Evolutionary conservation across 2,797 vertebrate genomes (phyloP), one percentile per base, ranked within the genome.

Genomic region (Characodon lateralis): DNA sequence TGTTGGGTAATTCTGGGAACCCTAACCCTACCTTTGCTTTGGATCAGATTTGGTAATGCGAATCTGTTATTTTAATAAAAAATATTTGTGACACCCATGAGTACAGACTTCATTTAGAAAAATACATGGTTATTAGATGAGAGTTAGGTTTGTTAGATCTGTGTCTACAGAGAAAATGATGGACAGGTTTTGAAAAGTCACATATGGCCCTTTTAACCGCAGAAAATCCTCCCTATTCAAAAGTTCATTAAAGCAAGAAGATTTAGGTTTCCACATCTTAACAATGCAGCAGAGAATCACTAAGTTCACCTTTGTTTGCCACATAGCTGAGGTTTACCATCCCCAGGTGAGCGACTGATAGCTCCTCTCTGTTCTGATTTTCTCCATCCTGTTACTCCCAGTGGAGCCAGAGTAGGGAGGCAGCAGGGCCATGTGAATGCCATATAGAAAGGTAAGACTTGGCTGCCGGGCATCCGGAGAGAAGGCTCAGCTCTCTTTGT

Each of bases 231-330:
- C 72, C 76, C 91, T 85, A 93, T 95, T 94, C 92, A 94, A 77
- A 83, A 82, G 82, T 91, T 94, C 89, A 92, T 94, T 94, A 94
- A 89, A 89, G 88, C 81, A 89, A 10, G 88, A 92, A 93, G 93
- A 93, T 94, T 95, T 93, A 93, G 90, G 91, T 95, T 94, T 94
- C 92, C 93, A 87, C 84, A 86, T 89, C 87, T 77, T 80, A 93
- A 94, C 92, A 93, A 94, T 92, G 86, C 89, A 72, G 78, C 85
- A 91, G 87, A 93, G 84, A 93, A 89, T 91, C 89, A 86, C 84
- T 94, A 95, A 94, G 93, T 94, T 94, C 90, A 91, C 93, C 90
- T 94, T 95, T 94, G 93, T 94, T 85, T 89, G 87, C 86, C 85
- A 78, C 93, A 94, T 93, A 95, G 92, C 91, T 94, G 92, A 89